A percentile compares a stretch with the other conserved stretches of the same genome.
These are phyloP conservation scores for Macaria notata DNA, from an alignment of 2,888 invertebrate genomes.

Conservation along the genomic window DNA sequence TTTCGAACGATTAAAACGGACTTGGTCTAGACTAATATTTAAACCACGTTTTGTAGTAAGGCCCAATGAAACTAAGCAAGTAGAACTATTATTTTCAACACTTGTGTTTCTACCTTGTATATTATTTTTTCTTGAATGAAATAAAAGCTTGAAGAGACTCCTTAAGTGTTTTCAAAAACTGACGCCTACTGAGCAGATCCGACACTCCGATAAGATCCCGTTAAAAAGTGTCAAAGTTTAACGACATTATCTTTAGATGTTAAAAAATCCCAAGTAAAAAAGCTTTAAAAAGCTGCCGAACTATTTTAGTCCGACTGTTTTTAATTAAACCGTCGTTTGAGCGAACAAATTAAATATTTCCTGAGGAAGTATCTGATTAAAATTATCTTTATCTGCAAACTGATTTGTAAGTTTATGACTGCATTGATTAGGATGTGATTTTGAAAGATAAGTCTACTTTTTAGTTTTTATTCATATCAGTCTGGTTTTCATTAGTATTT, in stretches of 20 bases:
- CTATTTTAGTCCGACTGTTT: conserved; percentile 58
- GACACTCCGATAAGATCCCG: conserved; percentile 49
- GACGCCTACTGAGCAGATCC: conserved; percentile 60
- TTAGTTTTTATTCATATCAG: too few species aligned
- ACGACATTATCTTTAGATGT: conserved; percentile 48
- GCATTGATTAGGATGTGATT: conserved; percentile 1
- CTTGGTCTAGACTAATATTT: too few species aligned
- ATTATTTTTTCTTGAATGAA: too few species aligned
- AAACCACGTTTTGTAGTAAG: too few species aligned
- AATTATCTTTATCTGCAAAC: conserved; percentile 49
- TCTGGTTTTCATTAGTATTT: too few species aligned
- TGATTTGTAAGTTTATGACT: conserved; percentile 49
- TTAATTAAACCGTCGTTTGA: conserved; percentile 61
- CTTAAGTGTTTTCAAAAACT: conserved; percentile 20
- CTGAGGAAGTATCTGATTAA: conserved; percentile 69
- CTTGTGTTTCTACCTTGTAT: too few species aligned
- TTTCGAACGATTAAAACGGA: too few species aligned
- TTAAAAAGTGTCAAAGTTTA: conserved; percentile 75
- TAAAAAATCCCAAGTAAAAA: conserved; percentile 38
- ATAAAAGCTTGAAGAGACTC: too few species aligned
- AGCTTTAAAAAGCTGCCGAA: conserved; percentile 48
- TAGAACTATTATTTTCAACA: too few species aligned
- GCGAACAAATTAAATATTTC: conserved; percentile 67
- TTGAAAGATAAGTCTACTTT: too few species aligned
- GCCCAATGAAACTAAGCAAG: too few species aligned